Percentiles rank a stretch among this genome's conserved stretches.
Evolutionary conservation across 2,888 invertebrate genomes (phyloP).

Genomic region (Tipula confusa): DNA sequence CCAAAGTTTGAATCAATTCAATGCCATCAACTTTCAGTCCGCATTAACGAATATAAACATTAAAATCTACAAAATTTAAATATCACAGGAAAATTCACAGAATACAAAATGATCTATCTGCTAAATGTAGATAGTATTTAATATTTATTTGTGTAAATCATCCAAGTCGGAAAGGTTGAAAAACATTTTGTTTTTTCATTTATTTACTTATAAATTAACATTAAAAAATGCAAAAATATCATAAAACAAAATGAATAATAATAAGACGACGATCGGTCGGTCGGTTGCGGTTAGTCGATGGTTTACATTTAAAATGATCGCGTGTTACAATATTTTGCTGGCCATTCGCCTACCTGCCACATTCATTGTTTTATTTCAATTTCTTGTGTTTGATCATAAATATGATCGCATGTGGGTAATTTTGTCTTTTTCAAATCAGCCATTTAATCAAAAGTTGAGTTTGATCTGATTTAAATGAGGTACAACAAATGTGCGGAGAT

Average conservation of each 20-base stretch:
- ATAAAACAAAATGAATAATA: background rate
- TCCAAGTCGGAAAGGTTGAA: background rate
- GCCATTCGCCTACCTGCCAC: background rate
- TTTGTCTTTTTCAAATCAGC: background rate
- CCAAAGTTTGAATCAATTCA: background rate
- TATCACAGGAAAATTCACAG: background rate
- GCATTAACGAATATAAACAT: too few relatives aligned
- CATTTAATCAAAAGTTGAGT: background rate
- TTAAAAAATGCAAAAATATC: background rate
- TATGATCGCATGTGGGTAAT: background rate
- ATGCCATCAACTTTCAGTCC: background rate
- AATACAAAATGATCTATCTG: background rate
- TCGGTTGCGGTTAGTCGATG: background rate
- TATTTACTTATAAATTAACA: background rate
- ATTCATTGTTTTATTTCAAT: background rate
- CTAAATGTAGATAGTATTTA: background rate
- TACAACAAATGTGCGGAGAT: background rate
- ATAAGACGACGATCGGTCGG: background rate
- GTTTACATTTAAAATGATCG: background rate
- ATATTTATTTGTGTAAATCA: background rate
- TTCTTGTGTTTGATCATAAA: background rate
- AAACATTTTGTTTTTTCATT: background rate
- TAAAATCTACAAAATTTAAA: background rate
- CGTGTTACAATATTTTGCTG: background rate
- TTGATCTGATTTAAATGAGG: background rate